Percentiles rank a stretch among this genome's conserved stretches.
Conservation (phyloP, 2,113 vertebrate species). For the Misgurnus mizolepis region DNA sequence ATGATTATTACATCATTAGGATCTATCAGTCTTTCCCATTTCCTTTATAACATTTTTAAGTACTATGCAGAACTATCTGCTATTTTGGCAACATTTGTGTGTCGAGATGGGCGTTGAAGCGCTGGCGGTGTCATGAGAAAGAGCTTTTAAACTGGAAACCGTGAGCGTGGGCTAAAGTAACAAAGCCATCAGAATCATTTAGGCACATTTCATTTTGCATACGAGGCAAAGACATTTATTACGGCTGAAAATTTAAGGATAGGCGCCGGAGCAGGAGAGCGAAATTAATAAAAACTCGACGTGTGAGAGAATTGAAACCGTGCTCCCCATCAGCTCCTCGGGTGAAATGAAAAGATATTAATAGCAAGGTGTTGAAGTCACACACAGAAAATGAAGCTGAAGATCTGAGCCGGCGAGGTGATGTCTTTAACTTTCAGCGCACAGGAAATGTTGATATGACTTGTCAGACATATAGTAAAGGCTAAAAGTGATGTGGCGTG, state of each 20-base stretch:
- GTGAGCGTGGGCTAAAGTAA: not conserved
- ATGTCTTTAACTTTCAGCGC: not conserved
- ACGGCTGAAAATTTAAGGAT: slow-evolving; percentile 9
- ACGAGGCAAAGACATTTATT: slow-evolving; percentile 1
- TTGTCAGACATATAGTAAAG: not conserved
- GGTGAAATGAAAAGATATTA: slow-evolving; percentile 16
- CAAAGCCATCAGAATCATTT: slow-evolving; percentile 20
- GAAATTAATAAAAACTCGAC: slow-evolving; percentile 38
- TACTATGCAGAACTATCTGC: no score
- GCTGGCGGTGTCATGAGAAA: not conserved
- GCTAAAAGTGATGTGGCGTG: no score
- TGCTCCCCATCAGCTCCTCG: not conserved
- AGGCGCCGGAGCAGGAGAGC: slow-evolving; percentile 6
- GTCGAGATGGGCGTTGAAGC: no score
- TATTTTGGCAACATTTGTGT: no score
- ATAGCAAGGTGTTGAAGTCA: slow-evolving; percentile 29
- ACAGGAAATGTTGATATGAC: not conserved
- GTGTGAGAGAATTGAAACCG: slow-evolving; percentile 33
- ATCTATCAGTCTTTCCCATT: no score
- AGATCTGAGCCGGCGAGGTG: not conserved
- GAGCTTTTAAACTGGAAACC: not conserved
- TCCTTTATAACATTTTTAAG: no score
- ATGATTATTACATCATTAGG: no score
- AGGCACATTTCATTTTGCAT: not conserved
- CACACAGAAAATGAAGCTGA: not conserved